phyloP scores from a whole-genome alignment of 2,888 invertebrate genomes.

The Heliconius ethilla region DNA sequence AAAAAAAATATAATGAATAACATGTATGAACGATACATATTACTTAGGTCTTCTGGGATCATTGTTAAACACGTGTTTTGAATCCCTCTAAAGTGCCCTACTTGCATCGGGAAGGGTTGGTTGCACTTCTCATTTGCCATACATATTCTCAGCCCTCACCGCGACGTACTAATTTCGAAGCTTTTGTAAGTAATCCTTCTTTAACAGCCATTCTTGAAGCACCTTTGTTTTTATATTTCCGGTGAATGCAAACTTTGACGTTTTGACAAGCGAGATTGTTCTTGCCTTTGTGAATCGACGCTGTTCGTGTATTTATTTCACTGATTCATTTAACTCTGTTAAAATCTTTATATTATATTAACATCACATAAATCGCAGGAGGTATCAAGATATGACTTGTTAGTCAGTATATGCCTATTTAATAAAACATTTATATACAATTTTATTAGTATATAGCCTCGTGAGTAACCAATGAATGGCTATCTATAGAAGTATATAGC shows the following conservation, averaged over 20 bases:
- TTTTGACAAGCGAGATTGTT: slow-evolving; percentile 60
- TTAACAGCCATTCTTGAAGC: slow-evolving; percentile 56
- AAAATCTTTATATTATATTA: slow-evolving; percentile 63
- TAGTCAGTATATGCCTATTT: slow-evolving; percentile 7
- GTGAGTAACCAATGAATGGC: slow-evolving; percentile 30
- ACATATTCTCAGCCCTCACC: slow-evolving; percentile 62
- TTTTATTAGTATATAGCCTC: slow-evolving; percentile 9
- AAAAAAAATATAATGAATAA: background rate
- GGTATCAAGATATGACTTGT: slow-evolving; percentile 33
- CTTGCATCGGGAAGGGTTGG: slow-evolving; percentile 78
- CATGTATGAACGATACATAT: slow-evolving; percentile 44
- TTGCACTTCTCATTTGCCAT: slow-evolving; percentile 69
- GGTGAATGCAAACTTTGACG: slow-evolving; percentile 61
- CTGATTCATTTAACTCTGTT: slow-evolving; percentile 58
- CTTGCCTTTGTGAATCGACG: slow-evolving; percentile 36
- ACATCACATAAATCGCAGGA: slow-evolving; percentile 67
- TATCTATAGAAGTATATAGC: slow-evolving; percentile 16
- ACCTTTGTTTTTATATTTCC: slow-evolving; percentile 75
- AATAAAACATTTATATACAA: background rate
- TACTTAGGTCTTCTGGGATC: slow-evolving; percentile 61
- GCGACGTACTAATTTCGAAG: slow-evolving; percentile 56
- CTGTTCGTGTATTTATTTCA: slow-evolving; percentile 6
- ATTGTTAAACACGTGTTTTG: slow-evolving; percentile 74
- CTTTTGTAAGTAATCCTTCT: slow-evolving; percentile 69
- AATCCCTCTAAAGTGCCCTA: slow-evolving; percentile 70